Base-by-base conservation (phyloP, 2,797 vertebrate genomes). In the Sebastiscus albofasciatus region DNA sequence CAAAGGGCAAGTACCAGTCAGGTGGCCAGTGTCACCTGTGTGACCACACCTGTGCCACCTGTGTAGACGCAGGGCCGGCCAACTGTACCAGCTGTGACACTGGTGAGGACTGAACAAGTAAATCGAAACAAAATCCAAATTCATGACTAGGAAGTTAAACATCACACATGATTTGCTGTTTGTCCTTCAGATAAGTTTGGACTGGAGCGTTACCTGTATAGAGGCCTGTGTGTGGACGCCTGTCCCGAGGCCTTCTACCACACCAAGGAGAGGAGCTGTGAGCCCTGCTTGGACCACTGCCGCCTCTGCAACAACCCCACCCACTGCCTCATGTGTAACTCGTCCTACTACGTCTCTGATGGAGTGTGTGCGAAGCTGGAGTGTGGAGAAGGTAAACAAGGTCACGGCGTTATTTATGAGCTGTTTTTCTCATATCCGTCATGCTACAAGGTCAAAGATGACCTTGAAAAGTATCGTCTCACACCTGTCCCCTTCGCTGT, bases 1-100 rank as follows among this genome's bases (percentile, higher is more conserved):
- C 96, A 55, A 89, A 81, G 24, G 94, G 96, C 75, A 98, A 97
- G 89, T 98, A 96, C 88, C 92, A 90, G 78, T 95, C 95, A 11
- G 89, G 94, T 49, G 94, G 95, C 20, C 96, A 91, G 49, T 99
- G 98, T 84, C 96, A 96, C 88, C 85, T 94, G 24, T 99, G 98
- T 89, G 97, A 99, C 86, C 96, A 97, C 77, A 98, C 97, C 80
- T 99, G 98, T 83, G 92, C 92, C 67, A 92, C 93, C 62, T 99
- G 98, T 88, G 88, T 84, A 73, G 97, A 96, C 18, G 95, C 91
- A 10, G 96, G 95, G 22, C 90, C 96, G 54, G 93, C 93, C 79
- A 95, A 96, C 93, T 99, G 98, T 18, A 97, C 93, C 18, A 77
- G 94, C 81, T 99, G 98, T 89, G 94, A 97, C 89, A 96, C 86